Evolutionary conservation across 2,888 invertebrate genomes (phyloP).

Genomic region (Loripinus fragilis): DNA sequence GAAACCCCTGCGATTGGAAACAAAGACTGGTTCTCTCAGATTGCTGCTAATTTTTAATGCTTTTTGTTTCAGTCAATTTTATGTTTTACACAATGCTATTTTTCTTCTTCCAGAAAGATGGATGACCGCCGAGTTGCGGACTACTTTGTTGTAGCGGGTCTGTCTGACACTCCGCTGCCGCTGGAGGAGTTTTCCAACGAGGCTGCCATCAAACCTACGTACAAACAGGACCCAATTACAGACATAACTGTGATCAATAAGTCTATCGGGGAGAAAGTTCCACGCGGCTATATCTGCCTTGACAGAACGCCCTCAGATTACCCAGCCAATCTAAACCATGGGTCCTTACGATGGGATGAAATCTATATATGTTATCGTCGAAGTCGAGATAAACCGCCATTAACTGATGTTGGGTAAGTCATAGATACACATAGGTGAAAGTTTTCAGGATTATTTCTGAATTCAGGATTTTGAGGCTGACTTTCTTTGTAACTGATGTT

Average conservation of each 20-base stretch:
- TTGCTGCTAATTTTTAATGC: too few species aligned
- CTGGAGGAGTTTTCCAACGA: constrained; percentile 91
- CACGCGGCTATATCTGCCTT: constrained; percentile 77
- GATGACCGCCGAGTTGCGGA: constrained; percentile 90
- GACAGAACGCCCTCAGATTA: constrained; percentile 86
- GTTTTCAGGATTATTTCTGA: too few species aligned
- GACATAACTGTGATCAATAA: constrained; percentile 97
- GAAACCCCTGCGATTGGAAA: too few species aligned
- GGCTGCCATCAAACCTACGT: constrained; percentile 90
- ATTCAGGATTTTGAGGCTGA: too few species aligned
- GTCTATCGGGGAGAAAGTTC: constrained; percentile 90
- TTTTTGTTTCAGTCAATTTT: too few species aligned
- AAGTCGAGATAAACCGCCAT: constrained; percentile 96
- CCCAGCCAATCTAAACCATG: constrained; percentile 98
- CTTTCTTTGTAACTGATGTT: too few species aligned
- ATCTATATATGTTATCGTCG: constrained; percentile 96
- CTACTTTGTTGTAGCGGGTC: constrained; percentile 98
- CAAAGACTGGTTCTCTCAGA: too few species aligned
- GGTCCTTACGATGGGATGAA: constrained; percentile 95
- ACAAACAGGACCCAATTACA: constrained; percentile 92
- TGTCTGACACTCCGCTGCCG: constrained; percentile 91
- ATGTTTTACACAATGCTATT: too few species aligned
- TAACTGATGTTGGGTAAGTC: constrained; percentile 96
- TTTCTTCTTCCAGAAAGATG: constrained; percentile 63
- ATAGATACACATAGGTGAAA: too few species aligned